Evolutionary conservation across 1,140 invertebrate genomes (phyloP), one percentile per base, ranked within the genome.

Genomic region (Drosophila teissieri): DNA sequence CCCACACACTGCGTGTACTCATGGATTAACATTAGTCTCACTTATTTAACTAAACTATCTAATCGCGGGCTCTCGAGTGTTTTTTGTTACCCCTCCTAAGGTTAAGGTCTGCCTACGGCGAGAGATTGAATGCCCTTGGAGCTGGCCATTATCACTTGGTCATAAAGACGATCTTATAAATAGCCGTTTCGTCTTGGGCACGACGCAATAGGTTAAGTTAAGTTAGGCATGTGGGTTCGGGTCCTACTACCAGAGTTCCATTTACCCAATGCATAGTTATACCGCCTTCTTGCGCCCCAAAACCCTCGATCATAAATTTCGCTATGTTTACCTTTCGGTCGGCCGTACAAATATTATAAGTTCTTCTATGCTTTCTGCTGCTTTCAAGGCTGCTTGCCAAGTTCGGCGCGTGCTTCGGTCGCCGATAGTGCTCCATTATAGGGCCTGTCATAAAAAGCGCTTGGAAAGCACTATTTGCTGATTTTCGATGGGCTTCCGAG

Each of bases 321-420:
- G 31, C 24, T 60, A 46, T 83, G 80, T 83, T 83, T 83, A 78
- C 57, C 19, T 80, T 67, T 65, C 53, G 61, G 73, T 80, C 76
- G 58, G 48, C 67, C 70, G 54, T 53, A 55, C 37, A 34, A 58
- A 54, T 45, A 37, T 57, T 24, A 37, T 53, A 52, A 14, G 49
- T 73, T 55, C 44, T 36, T 63, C 39, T 42, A 55, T 60, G 53
- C 68, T 22, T 19, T 19, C 19, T 19, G 19, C 19, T 19, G 19
- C 57, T 51, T 83, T 78, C 81, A 85, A 85, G 81, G 81, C 62
- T 81, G 54, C 63, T 60, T 10, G 22, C 51, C 60, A 46, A 81
- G 63, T 86, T 78, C 78, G 68, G 78, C 82, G 78, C 82, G 82
- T 85, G 82, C 70, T 62, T 69, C 34, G 45, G 40, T n/a, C 19